phyloP scores from a whole-genome alignment of 2,888 invertebrate genomes.

The Napeogenes sylphis region DNA sequence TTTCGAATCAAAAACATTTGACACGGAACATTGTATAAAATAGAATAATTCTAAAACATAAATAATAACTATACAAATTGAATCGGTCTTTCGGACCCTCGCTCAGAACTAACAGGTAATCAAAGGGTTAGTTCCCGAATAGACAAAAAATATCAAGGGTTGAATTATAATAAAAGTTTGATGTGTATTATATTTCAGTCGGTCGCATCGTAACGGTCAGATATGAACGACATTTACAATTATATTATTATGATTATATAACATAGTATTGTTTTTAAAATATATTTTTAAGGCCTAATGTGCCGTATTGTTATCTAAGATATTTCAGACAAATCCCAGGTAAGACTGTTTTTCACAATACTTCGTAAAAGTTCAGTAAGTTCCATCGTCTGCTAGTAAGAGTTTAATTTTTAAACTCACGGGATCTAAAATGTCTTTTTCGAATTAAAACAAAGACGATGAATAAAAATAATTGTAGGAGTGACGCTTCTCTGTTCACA shows the following conservation, averaged over 20 bases:
- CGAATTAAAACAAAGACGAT: slow-evolving; percentile 39
- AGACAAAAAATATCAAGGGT: slow-evolving; percentile 60
- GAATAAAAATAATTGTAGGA: slow-evolving; percentile 70
- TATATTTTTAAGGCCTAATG: neutral
- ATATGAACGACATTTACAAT: slow-evolving; percentile 6
- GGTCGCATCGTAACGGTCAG: slow-evolving; percentile 48
- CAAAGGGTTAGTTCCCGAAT: slow-evolving; percentile 60
- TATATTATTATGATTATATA: neutral
- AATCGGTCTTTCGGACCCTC: slow-evolving; percentile 23
- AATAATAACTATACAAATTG: slow-evolving; percentile 4
- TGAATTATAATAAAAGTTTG: slow-evolving; percentile 52
- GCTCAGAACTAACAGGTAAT: slow-evolving; percentile 64
- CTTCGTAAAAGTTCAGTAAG: neutral
- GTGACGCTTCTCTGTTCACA: slow-evolving; percentile 61
- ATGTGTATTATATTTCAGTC: slow-evolving; percentile 50
- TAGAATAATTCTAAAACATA: neutral
- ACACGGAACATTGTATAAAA: neutral
- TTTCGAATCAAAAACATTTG: too few species aligned
- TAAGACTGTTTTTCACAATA: neutral
- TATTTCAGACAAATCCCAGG: too few species aligned
- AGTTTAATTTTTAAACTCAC: slow-evolving; percentile 33
- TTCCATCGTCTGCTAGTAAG: slow-evolving; percentile 11
- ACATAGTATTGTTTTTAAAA: neutral
- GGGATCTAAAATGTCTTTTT: slow-evolving; percentile 32
- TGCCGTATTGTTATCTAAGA: too few species aligned